phyloP scores from a whole-genome alignment of 2,888 invertebrate species.

The Parascotia fuliginaria region DNA sequence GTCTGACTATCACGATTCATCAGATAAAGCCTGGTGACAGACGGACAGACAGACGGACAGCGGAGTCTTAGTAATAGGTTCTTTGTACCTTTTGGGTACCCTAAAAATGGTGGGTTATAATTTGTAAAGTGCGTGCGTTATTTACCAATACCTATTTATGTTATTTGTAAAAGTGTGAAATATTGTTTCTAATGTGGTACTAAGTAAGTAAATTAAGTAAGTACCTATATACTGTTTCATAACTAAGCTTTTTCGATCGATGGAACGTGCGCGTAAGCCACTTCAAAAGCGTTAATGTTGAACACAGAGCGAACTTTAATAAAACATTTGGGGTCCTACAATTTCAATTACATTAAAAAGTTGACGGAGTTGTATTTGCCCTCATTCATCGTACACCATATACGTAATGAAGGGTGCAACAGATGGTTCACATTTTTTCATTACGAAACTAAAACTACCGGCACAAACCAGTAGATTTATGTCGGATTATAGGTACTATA shows the following conservation, averaged over 20 bases:
- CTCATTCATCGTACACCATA: constrained; percentile 68
- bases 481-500: constrained; percentile 79
- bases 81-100: too few relatives aligned
- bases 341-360: constrained; percentile 85
- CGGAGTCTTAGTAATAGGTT: too few relatives aligned
- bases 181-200: constrained; percentile 1
- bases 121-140: too few relatives aligned
- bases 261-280: constrained; percentile 42
- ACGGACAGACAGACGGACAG: too few relatives aligned
- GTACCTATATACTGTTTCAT: constrained; percentile 7
- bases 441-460: constrained; percentile 76
- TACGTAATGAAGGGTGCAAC: constrained; percentile 84
- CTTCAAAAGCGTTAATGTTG: constrained; percentile 60
- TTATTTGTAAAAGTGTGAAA: not conserved
- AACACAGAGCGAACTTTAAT: constrained; percentile 68
- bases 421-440: constrained; percentile 83
- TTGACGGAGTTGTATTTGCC: constrained; percentile 73
- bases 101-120: too few relatives aligned
- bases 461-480: constrained; percentile 76
- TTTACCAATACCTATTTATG: too few relatives aligned
- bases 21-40: too few relatives aligned
- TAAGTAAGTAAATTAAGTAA: constrained; percentile 4
- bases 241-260: constrained; percentile 25
- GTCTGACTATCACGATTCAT: too few relatives aligned
- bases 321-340: constrained; percentile 78